Base-by-base conservation (phyloP, 2,888 invertebrate genomes). In the Napeogenes sylphis region DNA sequence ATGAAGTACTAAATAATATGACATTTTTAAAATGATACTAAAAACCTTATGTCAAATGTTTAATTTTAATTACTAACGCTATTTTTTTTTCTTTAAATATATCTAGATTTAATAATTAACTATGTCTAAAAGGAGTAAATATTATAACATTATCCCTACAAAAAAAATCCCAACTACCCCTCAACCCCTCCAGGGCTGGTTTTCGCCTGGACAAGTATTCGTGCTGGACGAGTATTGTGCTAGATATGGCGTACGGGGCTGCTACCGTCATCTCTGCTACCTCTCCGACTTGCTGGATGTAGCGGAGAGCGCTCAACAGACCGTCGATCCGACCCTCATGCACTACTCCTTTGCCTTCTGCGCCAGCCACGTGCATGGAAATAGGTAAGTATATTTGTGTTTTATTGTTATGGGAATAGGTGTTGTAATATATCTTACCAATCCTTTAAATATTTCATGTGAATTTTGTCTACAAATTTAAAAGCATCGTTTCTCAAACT, bases 341-440 rank as follows among this genome's bases (percentile, higher is more conserved):
- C 99, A 99, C 91, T 99, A 97, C 91, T 98, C 98, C 78, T 99
- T 99, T 90, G 99, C 99, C 55, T 99, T 99, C 92, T 99, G 99
- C 90, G 99, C 99, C 61, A 98, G 97, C 76, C 99, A 99, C 87
- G 99, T 99, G 10, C 98, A 99, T 83, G 99, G 99, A 70, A 99
- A 99, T 92, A 96, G 97, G 97, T 98, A 92, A 68, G 68, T 63
- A 42, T 56, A 51, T 51, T 30, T 51, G 51, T 51, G 53, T 56
- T 58, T 55, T 35, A 30, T n/a, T 53, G 10, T 38, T 13, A 55
- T 61, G 4, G 42, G 46, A 45, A 53, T 42, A 51, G 2, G 8
- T n/a, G 30, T 51, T 51, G 30, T 51, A 30, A 51, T 6, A 14
- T 47, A 35, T 35, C 6, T 35, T 35, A 6, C 35, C 35, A 35